Evolutionary conservation across 1,140 invertebrate species (phyloP), one percentile per base, ranked within the genome.

Genomic region (Neotoxoptera formosana): DNA sequence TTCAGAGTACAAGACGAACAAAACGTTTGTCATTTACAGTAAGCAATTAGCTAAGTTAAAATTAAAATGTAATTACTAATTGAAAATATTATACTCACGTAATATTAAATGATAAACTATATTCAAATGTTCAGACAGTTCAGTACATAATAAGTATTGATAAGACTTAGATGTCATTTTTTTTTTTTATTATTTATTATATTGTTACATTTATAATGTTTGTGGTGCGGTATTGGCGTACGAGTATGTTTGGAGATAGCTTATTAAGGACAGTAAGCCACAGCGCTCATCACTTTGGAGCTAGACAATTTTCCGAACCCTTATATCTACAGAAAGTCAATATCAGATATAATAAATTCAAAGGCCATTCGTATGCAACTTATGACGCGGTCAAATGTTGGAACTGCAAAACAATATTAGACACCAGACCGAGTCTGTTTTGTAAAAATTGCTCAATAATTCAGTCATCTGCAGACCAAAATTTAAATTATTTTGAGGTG

Each of bases 401-500:
- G 91, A 93, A 93, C 20, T 93, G 91, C 56, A 81, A 93, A 41
- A 53, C 47, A 0, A 11, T 56, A 25, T 34, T 53, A 17, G 34
- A 93, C 17, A 30, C 11, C 7, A 84, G 17, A 36, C 91, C 91
- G 6, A 34, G 56, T 93, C 21, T 94, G 48, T 94, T 94, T 90
- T 94, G 94, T 93, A 34, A 94, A 34, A 60, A 93, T 60, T 94
- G 94, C 53, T 76, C 60, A 93, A 21, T 67, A 34, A 90, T 94
- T 91, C 94, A 94, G 48, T 89, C 93, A 84, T 23, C 86, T 1
- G 86, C 86, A n/a, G n/a, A 93, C 1, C 34, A 41, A 7, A 76
- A 94, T 34, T 60, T 90, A 7, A 94, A 94, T 83, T 94, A 94
- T 92, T 94, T 94, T 93, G 91, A 94, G 51, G 48, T 94, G 9